Conservation (phyloP, 1,140 invertebrate species). For the Drosophila oshimai region DNA sequence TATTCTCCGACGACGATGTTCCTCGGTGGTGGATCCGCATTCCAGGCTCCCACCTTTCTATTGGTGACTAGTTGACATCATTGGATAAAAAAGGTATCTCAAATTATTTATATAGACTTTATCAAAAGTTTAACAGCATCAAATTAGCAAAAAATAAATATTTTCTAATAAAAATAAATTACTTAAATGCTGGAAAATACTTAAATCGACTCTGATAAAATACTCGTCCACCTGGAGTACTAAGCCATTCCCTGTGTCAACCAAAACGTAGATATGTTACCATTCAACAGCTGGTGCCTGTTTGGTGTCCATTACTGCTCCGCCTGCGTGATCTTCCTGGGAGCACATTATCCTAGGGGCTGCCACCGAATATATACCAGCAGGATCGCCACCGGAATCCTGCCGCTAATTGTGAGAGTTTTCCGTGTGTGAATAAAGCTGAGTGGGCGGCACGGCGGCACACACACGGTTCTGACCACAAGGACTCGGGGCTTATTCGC, state of each 20-base stretch:
- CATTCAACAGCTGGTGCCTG: conserved; percentile 64
- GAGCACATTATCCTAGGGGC: conserved; percentile 38
- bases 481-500: conserved; percentile 19
- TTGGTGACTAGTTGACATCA: background rate
- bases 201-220: too few relatives aligned
- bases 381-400: background rate
- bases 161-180: too few relatives aligned
- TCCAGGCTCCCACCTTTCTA: background rate
- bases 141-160: too few relatives aligned
- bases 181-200: too few relatives aligned
- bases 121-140: too few relatives aligned
- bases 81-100: too few relatives aligned
- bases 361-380: background rate
- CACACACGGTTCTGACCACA: conserved; percentile 5
- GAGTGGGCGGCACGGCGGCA: background rate
- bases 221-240: too few relatives aligned
- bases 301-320: conserved; percentile 49
- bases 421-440: conserved; percentile 11
- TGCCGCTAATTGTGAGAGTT: conserved; percentile 1
- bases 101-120: too few relatives aligned
- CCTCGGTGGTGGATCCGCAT: background rate
- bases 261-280: too few relatives aligned
- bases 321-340: conserved; percentile 39
- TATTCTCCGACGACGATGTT: conserved; percentile 15
- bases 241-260: too few relatives aligned